A percentile compares a stretch with the other conserved stretches of the same genome.
Conservation (phyloP, 1,140 invertebrate genomes). For the Lucilia cuprina region DNA sequence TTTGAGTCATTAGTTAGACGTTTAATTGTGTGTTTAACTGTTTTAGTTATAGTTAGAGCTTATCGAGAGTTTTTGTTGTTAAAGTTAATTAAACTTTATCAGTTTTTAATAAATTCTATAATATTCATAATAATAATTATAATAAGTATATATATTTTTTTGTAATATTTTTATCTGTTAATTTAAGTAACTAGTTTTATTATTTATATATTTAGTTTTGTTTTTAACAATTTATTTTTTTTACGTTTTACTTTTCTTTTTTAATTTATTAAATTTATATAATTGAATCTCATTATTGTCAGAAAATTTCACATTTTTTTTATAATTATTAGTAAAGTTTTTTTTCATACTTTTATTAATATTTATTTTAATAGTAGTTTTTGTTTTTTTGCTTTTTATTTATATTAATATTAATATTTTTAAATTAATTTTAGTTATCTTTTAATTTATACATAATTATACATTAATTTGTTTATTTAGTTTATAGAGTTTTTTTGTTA, state of each 20-base stretch:
- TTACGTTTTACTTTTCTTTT: background rate
- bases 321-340: background rate
- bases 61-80: too few relatives aligned
- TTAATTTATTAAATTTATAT: slow-evolving; percentile 44
- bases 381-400: slow-evolving; percentile 7
- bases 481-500: too few relatives aligned
- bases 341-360: background rate
- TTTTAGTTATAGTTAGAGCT: too few relatives aligned
- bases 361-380: background rate
- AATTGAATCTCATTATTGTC: slow-evolving; percentile 62
- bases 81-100: too few relatives aligned
- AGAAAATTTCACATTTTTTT: slow-evolving; percentile 48
- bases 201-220: slow-evolving; percentile 1
- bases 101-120: too few relatives aligned
- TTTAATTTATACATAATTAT: slow-evolving; percentile 12
- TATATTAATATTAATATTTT: slow-evolving; percentile 1
- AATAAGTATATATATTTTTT: too few relatives aligned
- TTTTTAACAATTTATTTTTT: slow-evolving; percentile 28
- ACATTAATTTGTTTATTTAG: background rate
- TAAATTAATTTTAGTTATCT: slow-evolving; percentile 9
- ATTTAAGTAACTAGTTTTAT: background rate
- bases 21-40: too few relatives aligned
- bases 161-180: too few relatives aligned
- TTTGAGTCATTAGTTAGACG: too few relatives aligned
- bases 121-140: too few relatives aligned